Percentiles rank a stretch among this genome's conserved stretches.
phyloP scores from a whole-genome alignment of 2,113 vertebrate genomes.

The Brachirus orientalis region DNA sequence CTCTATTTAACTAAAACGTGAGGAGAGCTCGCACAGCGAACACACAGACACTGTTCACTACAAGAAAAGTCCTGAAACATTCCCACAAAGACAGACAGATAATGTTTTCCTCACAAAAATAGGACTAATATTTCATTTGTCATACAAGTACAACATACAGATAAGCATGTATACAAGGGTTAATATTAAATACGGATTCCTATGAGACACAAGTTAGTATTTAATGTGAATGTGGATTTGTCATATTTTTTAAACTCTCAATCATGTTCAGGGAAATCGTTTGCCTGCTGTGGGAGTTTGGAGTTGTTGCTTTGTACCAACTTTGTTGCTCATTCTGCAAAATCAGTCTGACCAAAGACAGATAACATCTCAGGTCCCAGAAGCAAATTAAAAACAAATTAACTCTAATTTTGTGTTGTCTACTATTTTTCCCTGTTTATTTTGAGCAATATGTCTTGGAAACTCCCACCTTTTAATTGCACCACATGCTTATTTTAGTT shows the following conservation, averaged over 20 bases:
- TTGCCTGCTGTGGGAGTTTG: background rate
- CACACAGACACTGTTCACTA: conserved; percentile 37
- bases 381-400: conserved; percentile 81
- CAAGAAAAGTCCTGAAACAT: conserved; percentile 17
- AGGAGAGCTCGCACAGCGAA: conserved; percentile 26
- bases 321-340: conserved; percentile 68
- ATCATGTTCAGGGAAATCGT: background rate
- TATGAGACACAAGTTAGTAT: too few species aligned
- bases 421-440: conserved; percentile 84
- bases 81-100: conserved; percentile 12
- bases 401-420: conserved; percentile 83
- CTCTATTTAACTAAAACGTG: conserved; percentile 40
- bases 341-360: conserved; percentile 68
- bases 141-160: conserved; percentile 35
- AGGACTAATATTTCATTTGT: conserved; percentile 19
- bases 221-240: too few species aligned
- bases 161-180: conserved; percentile 5
- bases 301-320: conserved; percentile 50
- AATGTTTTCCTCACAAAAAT: conserved; percentile 29
- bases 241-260: too few species aligned
- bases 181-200: conserved; percentile 12
- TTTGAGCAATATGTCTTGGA: conserved; percentile 79
- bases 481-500: conserved; percentile 65
- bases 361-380: conserved; percentile 80
- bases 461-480: conserved; percentile 85